These are phyloP conservation scores for Zhuqinia jingwanae DNA, from an alignment of 2,888 invertebrate genomes.

Conservation along the genomic window DNA sequence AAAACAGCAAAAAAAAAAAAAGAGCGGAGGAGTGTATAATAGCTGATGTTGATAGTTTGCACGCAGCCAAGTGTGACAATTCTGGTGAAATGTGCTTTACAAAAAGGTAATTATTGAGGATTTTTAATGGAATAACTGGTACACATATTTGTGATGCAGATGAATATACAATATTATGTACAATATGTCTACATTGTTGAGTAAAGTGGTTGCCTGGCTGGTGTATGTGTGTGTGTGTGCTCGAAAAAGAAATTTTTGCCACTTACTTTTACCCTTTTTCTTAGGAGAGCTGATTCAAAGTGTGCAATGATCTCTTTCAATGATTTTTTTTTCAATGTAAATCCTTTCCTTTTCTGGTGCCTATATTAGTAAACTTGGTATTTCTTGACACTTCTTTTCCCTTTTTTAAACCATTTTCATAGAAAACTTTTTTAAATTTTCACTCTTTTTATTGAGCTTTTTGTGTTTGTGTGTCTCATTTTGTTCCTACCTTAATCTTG, in stretches of 20 bases:
- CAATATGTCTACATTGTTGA: slow-evolving; percentile 47
- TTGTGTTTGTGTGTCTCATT: too few relatives aligned
- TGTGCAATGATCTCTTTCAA: neutral
- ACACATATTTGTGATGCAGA: slow-evolving; percentile 55
- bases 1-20: neutral
- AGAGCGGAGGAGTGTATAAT: neutral
- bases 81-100: slow-evolving; percentile 68
- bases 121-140: slow-evolving; percentile 66
- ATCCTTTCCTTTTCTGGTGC: slow-evolving; percentile 6
- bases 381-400: neutral
- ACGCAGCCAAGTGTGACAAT: slow-evolving; percentile 69
- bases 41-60: neutral
- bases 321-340: neutral
- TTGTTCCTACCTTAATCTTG: slow-evolving; percentile 20
- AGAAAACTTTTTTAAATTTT: slow-evolving; percentile 3
- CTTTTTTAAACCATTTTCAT: neutral
- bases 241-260: slow-evolving; percentile 18
- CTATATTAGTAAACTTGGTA: slow-evolving; percentile 3
- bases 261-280: slow-evolving; percentile 2
- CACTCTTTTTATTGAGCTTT: neutral
- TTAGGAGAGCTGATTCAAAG: neutral
- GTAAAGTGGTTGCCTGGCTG: too few relatives aligned
- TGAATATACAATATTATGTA: too few relatives aligned
- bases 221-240: neutral
- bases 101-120: slow-evolving; percentile 59